Percentiles rank a stretch among this genome's conserved stretches.
These are phyloP conservation scores for Felis catus DNA, from an alignment of 2,113 vertebrate genomes.

Conservation along the genomic window F.catus_Fca126_mat1.0 CM031415.1:205070501-205071000, in stretches of 20 bases:
- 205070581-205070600: background rate
- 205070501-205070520: accelerated
- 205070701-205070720: accelerated
- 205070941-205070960: background rate
- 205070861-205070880: background rate
- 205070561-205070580: background rate
- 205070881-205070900: accelerated
- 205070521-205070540: background rate
- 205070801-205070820: no score
- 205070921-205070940: background rate
- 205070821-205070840: accelerated
- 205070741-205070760: background rate
- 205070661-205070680: background rate
- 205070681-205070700: no score
- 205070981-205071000: accelerated
- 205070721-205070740: background rate
- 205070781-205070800: background rate
- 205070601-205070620: accelerated
- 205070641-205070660: background rate
- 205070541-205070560: background rate
- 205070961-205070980: background rate
- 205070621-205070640: accelerated
- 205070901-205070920: accelerated
- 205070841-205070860: accelerated
- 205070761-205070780: no score